These are phyloP conservation scores for Platysternon megacephalum DNA, from an alignment of 2,113 vertebrate genomes.

Conservation along the genomic window DNA sequence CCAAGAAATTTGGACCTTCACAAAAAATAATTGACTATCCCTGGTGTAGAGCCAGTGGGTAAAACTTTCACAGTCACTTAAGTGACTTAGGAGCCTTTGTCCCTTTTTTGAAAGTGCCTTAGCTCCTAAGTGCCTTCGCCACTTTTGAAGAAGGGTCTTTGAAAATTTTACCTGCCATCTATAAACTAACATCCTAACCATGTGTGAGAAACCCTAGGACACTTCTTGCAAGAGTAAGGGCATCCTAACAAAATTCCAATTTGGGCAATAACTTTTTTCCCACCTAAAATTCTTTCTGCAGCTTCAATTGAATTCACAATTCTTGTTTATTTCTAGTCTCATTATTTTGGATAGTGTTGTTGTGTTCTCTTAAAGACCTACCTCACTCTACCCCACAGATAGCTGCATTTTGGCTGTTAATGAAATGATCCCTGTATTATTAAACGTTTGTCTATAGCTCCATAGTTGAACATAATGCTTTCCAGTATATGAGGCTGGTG, in stretches of 20 bases:
- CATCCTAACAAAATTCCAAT: not conserved
- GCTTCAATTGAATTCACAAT: not conserved
- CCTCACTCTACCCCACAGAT: not conserved
- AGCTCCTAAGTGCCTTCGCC: not conserved
- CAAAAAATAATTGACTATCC: too few relatives aligned
- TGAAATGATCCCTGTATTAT: not conserved
- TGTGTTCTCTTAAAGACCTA: accelerated
- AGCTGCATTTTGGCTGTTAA: not conserved
- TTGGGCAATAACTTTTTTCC: not conserved
- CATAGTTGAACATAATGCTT: not conserved
- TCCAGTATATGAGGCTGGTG: not conserved
- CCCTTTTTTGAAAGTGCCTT: not conserved
- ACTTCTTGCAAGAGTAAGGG: not conserved
- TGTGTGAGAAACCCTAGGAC: not conserved
- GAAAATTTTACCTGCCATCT: not conserved
- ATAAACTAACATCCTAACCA: not conserved
- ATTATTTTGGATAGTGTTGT: not conserved
- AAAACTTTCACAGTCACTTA: not conserved
- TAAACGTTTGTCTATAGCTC: not conserved
- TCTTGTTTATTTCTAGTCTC: not conserved
- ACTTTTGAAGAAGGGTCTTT: not conserved
- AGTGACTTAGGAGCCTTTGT: not conserved
- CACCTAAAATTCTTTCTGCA: not conserved
- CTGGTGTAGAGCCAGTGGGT: not conserved
- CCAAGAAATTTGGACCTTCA: too few relatives aligned